Evolutionary conservation across 2,888 invertebrate genomes (phyloP), one percentile per base, ranked within the genome.

Genomic region (Drosophila buzzatii): DNA sequence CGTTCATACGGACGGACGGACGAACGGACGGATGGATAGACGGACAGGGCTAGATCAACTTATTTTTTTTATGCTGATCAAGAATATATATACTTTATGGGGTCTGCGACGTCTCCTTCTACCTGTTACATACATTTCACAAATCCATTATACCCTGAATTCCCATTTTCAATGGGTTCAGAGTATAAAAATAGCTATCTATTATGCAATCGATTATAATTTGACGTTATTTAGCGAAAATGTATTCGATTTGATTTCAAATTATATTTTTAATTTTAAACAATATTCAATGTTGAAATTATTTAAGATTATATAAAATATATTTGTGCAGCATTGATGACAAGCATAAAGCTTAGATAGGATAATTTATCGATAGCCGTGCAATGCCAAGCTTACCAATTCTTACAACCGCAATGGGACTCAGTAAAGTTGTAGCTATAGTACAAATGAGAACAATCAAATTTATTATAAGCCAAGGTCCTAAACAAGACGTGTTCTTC

Each of bases 381-480:
- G 45, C 27, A 27, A 27, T 27, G 6, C 27, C 27, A 27, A 27
- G 27, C 45, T 66, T 69, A 78, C 78, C 20, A 3, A 66, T 51
- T 47, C 70, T 27, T 10, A 58, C 0, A 10, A 74, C 9, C 2
- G 63, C 63, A 9, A 41, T 0, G 7, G 20, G 7, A 55, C 47
- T 55, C 2, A 78, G n/a, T 33, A 78, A 12, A 0, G 65, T 74
- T 12, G 68, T 74, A 3, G 74, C 53, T 12, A 78, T 35, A 0
- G 78, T 78, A 10, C 73, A 62, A 14, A 78, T 23, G 12, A 70
- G 58, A 14, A 70, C 63, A 4, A 65, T 9, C 18, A 68, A 70
- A 39, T 70, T 77, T 1, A 74, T 39, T 60, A 78, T 27, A 16
- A 78, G 35, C 78, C 78, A 78, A 3, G 55, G 60, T 10, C 68